phyloP scores from a whole-genome alignment of 2,888 invertebrate species.

The Euclidia mi region DNA sequence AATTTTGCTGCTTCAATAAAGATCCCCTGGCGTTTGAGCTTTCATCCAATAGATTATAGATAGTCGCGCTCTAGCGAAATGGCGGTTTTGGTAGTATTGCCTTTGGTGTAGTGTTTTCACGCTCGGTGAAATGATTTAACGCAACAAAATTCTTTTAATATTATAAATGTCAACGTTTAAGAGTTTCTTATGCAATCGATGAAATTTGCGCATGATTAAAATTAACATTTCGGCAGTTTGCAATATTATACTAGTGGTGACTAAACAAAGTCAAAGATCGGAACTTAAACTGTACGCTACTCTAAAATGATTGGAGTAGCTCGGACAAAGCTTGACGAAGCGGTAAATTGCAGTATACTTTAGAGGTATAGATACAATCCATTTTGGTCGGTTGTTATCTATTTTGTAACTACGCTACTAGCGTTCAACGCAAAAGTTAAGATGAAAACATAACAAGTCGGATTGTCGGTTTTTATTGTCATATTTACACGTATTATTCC shows the following conservation, averaged over 20 bases:
- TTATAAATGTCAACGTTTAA: too few relatives aligned
- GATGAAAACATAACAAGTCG: slow-evolving; percentile 2
- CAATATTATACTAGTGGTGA: background rate
- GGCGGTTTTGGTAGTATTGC: too few relatives aligned
- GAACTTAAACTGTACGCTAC: background rate
- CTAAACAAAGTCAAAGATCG: background rate
- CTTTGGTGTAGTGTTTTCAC: too few relatives aligned
- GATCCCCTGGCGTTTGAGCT: too few relatives aligned
- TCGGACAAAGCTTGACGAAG: background rate
- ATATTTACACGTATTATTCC: slow-evolving; percentile 14
- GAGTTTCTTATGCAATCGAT: too few relatives aligned
- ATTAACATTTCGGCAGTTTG: background rate
- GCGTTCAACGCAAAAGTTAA: slow-evolving; percentile 5
- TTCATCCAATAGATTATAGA: too few relatives aligned
- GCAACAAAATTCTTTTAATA: too few relatives aligned
- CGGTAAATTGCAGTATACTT: background rate
- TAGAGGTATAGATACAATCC: background rate
- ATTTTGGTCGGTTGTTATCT: background rate
- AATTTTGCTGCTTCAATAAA: too few relatives aligned
- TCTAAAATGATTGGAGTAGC: background rate
- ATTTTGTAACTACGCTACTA: slow-evolving; percentile 4
- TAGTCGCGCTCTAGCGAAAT: too few relatives aligned
- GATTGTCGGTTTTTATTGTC: slow-evolving; percentile 12
- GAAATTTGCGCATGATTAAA: too few relatives aligned
- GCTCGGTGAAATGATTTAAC: too few relatives aligned